A percentile compares a stretch with the other conserved stretches of the same genome.
Conservation (phyloP, 2,888 invertebrate genomes). For the Helobdella robusta region DNA sequence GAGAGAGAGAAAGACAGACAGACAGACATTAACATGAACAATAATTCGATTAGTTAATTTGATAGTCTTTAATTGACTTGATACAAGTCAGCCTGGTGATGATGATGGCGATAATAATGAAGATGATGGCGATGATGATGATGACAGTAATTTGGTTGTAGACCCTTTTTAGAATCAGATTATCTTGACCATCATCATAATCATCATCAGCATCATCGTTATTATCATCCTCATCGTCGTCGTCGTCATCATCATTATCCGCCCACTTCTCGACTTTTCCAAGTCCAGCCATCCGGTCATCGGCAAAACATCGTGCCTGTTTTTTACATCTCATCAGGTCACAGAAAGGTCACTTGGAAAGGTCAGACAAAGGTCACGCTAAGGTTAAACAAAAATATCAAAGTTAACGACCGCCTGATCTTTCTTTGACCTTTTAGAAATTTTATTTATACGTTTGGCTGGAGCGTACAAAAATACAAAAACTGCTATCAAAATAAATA, state of each 20-base stretch:
- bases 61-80: too few relatives aligned
- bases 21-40: too few relatives aligned
- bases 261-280: not conserved
- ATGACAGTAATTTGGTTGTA: not conserved
- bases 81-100: too few relatives aligned
- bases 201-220: too few relatives aligned
- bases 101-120: not conserved
- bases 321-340: not conserved
- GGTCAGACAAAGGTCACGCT: not conserved
- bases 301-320: not conserved
- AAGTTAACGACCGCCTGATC: too few relatives aligned
- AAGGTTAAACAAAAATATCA: not conserved
- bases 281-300: not conserved
- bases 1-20: too few relatives aligned
- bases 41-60: too few relatives aligned
- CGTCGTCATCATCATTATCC: conserved; percentile 1
- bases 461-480: too few relatives aligned
- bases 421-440: too few relatives aligned
- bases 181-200: too few relatives aligned
- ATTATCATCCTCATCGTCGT: conserved; percentile 1
- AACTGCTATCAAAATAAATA: not conserved
- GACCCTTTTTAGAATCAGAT: too few relatives aligned
- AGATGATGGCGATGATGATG: not conserved
- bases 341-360: not conserved
- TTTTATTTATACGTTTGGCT: too few relatives aligned